Percentiles rank a stretch among this genome's conserved stretches.
These are phyloP conservation scores for Corvus cornix DNA, from an alignment of 2,113 vertebrate species.

Conservation along the genomic window DNA sequence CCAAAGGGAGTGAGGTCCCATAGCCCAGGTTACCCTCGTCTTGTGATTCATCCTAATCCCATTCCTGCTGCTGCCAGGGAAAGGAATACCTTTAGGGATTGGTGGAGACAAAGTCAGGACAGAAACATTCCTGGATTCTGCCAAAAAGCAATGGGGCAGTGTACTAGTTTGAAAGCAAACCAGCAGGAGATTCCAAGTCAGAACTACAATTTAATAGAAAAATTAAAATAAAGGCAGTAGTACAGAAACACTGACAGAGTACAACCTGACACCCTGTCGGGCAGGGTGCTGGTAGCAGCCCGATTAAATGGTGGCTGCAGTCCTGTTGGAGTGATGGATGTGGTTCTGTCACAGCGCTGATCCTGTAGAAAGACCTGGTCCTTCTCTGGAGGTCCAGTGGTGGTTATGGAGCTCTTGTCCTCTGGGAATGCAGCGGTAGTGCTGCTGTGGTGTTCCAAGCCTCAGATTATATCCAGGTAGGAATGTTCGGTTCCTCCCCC, in stretches of 20 bases:
- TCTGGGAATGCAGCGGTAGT: neutral
- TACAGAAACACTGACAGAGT: neutral
- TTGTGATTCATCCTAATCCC: neutral
- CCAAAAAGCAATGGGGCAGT: neutral
- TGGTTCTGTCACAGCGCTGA: fast-evolving
- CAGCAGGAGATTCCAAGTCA: neutral
- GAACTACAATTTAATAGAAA: neutral
- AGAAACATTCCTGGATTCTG: neutral
- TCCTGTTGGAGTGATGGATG: neutral
- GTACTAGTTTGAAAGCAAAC: neutral
- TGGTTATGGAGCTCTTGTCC: neutral
- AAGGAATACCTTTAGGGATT: neutral
- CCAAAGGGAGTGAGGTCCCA: neutral
- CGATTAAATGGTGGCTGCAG: fast-evolving
- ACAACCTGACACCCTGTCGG: fast-evolving
- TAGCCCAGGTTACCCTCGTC: neutral
- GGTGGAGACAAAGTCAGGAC: neutral
- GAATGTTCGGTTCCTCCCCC: neutral
- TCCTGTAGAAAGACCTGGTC: neutral
- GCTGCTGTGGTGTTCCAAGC: fast-evolving
- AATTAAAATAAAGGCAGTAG: neutral
- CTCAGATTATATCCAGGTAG: neutral
- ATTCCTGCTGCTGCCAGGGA: neutral
- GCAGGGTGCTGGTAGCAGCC: neutral
- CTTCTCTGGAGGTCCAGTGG: neutral